Conservation (phyloP, 2,113 vertebrate genomes). For the Leptobrachium leishanense region DNA sequence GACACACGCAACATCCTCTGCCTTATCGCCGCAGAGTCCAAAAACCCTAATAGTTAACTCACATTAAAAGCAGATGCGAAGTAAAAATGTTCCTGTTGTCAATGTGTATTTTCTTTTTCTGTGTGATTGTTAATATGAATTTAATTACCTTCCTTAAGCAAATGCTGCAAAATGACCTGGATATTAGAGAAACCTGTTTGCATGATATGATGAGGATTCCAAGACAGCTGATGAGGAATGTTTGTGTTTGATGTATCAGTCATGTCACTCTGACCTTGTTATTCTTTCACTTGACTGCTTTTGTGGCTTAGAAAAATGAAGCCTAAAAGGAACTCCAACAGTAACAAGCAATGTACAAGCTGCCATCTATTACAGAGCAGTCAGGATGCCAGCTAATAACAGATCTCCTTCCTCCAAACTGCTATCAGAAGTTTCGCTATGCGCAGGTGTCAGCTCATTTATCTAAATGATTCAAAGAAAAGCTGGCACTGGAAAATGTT, state of each 20-base stretch:
- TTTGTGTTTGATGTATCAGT: conserved; percentile 31
- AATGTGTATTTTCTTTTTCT: not conserved
- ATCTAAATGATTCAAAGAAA: conserved; percentile 28
- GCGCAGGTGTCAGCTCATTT: conserved; percentile 32
- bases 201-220: not conserved
- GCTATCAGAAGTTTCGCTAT: conserved; percentile 26
- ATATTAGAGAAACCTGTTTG: not conserved
- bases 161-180: too few relatives aligned
- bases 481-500: too few relatives aligned
- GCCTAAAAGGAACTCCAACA: conserved; percentile 31
- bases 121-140: not conserved
- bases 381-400: conserved; percentile 38
- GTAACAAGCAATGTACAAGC: conserved; percentile 39
- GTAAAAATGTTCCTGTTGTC: not conserved
- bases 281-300: conserved; percentile 42
- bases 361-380: conserved; percentile 38
- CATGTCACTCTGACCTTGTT: conserved; percentile 42
- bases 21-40: not conserved
- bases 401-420: too few relatives aligned
- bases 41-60: not conserved
- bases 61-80: not conserved
- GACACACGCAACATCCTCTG: not conserved
- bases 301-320: conserved; percentile 43
- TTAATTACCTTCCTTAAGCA: not conserved
- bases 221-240: conserved; percentile 26